Evolutionary conservation across 1,140 invertebrate genomes (phyloP), one percentile per base, ranked within the genome.

Genomic region (Sesamia nonagrioides): DNA sequence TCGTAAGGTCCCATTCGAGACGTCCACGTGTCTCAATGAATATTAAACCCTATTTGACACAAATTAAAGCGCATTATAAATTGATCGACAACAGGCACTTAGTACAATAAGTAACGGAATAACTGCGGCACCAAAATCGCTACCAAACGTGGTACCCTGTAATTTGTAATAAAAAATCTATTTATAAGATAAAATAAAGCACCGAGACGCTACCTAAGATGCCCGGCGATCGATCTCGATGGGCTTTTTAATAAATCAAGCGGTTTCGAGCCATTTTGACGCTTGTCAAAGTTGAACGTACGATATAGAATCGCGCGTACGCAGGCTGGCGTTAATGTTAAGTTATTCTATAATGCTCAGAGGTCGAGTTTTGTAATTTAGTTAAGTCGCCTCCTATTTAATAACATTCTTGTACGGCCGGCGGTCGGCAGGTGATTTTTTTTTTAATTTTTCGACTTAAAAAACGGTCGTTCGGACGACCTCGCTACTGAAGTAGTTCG

Each of bases 131-230:
- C 87, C 90, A 80, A 91, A 90, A 94, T 91, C 89, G 90, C 90
- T 92, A 94, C 90, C 89, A 92, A 92, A 91, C 86, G 89, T 82
- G 87, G 91, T 92, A 94, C 90, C 92, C 92, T 93, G 88, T 94
- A 94, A 94, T 94, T 94, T 94, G 87, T 91, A 86, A 90, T 92
- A 94, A 93, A 94, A 94, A 94, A 92, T 93, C 91, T 93, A 93
- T 94, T 93, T 94, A 94, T 94, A 92, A 91, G 91, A 90, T 89
- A 92, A 92, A 94, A 94, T 90, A 89, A 93, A 89, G 87, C 87
- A 89, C 84, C 79, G 86, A 82, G 84, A 88, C 81, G 92, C 91
- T 93, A 94, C 92, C 92, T 92, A 92, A 92, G 91, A 92, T 88
- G 87, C 87, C 82, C 54, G 83, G 66, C 82, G 92, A 93, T 92